Conservation (phyloP, 2,888 invertebrate genomes). For the Drosophila prostipennis region DNA sequence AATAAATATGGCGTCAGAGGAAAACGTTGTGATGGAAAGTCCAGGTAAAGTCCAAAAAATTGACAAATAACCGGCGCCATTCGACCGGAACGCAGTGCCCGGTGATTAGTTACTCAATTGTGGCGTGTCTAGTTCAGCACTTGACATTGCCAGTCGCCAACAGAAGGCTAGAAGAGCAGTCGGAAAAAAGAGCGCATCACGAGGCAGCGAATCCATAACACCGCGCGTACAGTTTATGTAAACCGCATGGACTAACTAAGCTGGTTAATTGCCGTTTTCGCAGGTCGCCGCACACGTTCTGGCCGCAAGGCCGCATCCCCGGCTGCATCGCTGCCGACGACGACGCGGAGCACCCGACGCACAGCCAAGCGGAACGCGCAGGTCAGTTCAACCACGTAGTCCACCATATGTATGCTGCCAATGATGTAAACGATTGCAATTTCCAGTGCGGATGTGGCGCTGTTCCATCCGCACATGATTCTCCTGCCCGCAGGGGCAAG, state of each 20-base stretch:
- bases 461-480: slow-evolving; percentile 85
- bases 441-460: slow-evolving; percentile 83
- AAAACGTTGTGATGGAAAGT: slow-evolving; percentile 81
- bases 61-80: not conserved
- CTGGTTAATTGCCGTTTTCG: slow-evolving; percentile 35
- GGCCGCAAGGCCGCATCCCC: slow-evolving; percentile 84
- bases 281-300: slow-evolving; percentile 87
- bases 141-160: not conserved
- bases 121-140: not conserved
- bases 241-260: slow-evolving; percentile 13
- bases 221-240: slow-evolving; percentile 38
- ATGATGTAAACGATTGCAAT: slow-evolving; percentile 82
- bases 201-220: slow-evolving; percentile 50
- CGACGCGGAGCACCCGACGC: slow-evolving; percentile 75
- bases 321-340: slow-evolving; percentile 69
- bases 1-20: slow-evolving; percentile 84
- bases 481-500: slow-evolving; percentile 55
- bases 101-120: not conserved
- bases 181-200: slow-evolving; percentile 57
- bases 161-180: not conserved
- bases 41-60: slow-evolving; percentile 72
- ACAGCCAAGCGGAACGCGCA: slow-evolving; percentile 77
- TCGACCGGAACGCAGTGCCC: slow-evolving; percentile 16
- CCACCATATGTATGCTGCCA: not conserved
- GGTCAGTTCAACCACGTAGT: slow-evolving; percentile 60